These are phyloP conservation scores for Callipepla californica DNA, from an alignment of 2,113 vertebrate species.

Conservation along the genomic window DNA sequence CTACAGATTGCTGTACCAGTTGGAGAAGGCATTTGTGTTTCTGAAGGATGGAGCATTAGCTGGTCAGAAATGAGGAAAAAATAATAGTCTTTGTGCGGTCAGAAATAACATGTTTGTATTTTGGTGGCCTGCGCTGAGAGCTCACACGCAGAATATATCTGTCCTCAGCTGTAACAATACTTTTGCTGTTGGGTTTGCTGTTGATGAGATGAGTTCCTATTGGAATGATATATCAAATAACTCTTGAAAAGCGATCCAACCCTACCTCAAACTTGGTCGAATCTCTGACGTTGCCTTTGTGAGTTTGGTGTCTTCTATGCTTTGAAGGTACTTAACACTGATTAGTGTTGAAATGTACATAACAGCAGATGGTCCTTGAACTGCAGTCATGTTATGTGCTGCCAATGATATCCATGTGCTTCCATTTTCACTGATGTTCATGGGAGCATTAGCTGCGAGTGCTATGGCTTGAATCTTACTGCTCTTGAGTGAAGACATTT, in stretches of 20 bases:
- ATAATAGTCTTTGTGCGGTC: background rate
- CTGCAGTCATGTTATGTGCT: conserved; percentile 24
- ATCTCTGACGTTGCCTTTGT: conserved; percentile 12
- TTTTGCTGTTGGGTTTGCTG: background rate
- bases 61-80: conserved; percentile 1
- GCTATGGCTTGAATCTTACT: conserved; percentile 55
- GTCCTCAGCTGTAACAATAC: background rate
- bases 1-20: background rate
- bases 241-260: conserved; percentile 45
- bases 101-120: background rate
- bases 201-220: conserved; percentile 16
- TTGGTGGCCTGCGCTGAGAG: background rate
- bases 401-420: conserved; percentile 55
- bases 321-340: conserved; percentile 53
- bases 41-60: background rate
- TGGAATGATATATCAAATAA: background rate
- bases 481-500: conserved; percentile 49
- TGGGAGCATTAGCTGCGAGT: conserved; percentile 11
- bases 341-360: conserved; percentile 46
- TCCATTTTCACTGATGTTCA: conserved; percentile 50
- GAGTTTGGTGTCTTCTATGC: background rate
- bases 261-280: background rate
- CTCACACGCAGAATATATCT: background rate
- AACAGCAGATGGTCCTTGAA: conserved; percentile 45
- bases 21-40: background rate